Conservation (phyloP, 1,140 invertebrate genomes). For the Onthophagus taurus region DNA sequence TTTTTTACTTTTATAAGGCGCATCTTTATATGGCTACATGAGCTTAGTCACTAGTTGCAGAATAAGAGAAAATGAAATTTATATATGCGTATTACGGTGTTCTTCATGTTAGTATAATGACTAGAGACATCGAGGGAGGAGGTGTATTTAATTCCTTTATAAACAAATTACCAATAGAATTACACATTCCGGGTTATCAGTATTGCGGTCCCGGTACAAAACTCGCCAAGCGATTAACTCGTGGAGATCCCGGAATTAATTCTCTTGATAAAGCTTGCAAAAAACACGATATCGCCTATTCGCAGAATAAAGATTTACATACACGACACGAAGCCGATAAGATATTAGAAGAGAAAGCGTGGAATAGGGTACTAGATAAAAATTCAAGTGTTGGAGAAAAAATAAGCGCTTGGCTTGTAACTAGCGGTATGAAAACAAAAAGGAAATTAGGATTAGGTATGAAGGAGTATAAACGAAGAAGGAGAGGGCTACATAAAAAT, state of each 20-base stretch:
- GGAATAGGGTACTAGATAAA: conserved; percentile 30
- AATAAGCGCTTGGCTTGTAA: conserved; percentile 25
- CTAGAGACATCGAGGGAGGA: not conserved
- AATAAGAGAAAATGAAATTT: not conserved
- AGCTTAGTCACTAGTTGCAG: not conserved
- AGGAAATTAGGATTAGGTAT: conserved; percentile 29
- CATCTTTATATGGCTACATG: not conserved
- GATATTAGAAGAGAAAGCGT: conserved; percentile 33
- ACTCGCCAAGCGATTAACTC: conserved; percentile 17
- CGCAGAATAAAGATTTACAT: conserved; percentile 29
- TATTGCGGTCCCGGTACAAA: conserved; percentile 34
- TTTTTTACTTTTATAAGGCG: not conserved
- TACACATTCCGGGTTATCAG: conserved; percentile 39
- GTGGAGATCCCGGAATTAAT: conserved; percentile 25
- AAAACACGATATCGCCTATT: conserved; percentile 27
- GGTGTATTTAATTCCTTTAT: conserved; percentile 22
- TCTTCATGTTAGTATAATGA: not conserved
- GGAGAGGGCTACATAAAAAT: too few species aligned
- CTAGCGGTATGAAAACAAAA: conserved; percentile 33
- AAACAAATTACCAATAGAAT: conserved; percentile 38
- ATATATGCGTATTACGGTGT: too few species aligned
- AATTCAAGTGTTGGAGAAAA: conserved; percentile 32
- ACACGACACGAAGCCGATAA: conserved; percentile 36
- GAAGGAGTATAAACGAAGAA: conserved; percentile 18
- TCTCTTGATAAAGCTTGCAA: conserved; percentile 23